A percentile compares a stretch with the other conserved stretches of the same genome.
Evolutionary conservation across 1,140 invertebrate species (phyloP).

Genomic region (Dermatophagoides farinae): DNA sequence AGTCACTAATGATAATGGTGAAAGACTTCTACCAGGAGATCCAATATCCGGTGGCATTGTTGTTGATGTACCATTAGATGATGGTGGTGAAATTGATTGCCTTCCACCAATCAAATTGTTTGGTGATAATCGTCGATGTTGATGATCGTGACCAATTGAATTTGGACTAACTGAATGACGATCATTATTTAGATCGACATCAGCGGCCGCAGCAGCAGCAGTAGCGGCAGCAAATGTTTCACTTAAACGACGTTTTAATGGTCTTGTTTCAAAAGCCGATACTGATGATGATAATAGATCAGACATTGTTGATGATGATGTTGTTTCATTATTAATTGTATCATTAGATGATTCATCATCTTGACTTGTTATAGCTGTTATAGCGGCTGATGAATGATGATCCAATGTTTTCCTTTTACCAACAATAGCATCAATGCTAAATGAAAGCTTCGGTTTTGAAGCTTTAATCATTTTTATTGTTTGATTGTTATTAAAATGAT

Average conservation of each 20-base stretch:
- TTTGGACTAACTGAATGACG: background rate
- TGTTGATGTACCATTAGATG: background rate
- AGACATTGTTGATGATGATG: background rate
- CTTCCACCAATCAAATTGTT: background rate
- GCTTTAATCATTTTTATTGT: background rate
- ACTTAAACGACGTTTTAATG: background rate
- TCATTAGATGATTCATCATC: background rate
- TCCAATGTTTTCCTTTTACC: conserved; percentile 28
- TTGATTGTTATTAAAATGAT: background rate
- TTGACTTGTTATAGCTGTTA: background rate
- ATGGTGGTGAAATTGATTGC: background rate
- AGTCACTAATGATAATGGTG: conserved; percentile 4
- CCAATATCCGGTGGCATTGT: background rate
- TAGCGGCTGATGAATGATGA: background rate
- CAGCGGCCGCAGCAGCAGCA: background rate
- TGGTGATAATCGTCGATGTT: no score
- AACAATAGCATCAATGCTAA: conserved; percentile 83
- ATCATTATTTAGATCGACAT: background rate
- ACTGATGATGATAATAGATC: background rate
- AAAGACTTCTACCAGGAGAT: background rate
- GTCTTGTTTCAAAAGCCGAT: background rate
- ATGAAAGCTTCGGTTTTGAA: conserved; percentile 68
- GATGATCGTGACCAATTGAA: no score
- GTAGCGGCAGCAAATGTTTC: background rate
- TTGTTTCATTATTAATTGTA: background rate